Base-by-base conservation (phyloP, 2,888 invertebrate species). In the Heliconius charithonia region DNA sequence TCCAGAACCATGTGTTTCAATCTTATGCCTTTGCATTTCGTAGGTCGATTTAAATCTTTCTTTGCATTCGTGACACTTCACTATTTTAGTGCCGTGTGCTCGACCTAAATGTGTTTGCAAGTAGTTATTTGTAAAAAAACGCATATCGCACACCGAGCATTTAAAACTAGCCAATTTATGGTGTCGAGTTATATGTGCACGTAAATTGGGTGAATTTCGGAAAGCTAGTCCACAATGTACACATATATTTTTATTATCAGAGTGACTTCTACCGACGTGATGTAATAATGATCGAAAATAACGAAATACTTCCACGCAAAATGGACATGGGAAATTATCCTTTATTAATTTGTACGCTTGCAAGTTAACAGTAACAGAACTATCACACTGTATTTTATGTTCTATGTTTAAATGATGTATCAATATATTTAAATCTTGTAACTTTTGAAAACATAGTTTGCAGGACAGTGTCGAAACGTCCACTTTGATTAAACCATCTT, bases 401-500 rank as follows among this genome's bases (percentile, higher is more conserved):
- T 91, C 87, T 0, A 82, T 73, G 4, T 85, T 85, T 13, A 92
- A 81, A 83, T 92, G 92, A 12, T 89, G 83, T 32, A 91, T 86
- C 25, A 91, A 79, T 22, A 79, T 72, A 16, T 86, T 84, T 59
- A 92, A 84, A 83, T 89, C 88, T 22, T 83, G 78, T 67, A 90
- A 83, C 0, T 85, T 77, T 80, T 87, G 83, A 13, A 83, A 86
- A 79, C 92, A 92, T 29, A 91, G 80, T 81, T 89, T 92, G 76
- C 92, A 92, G 32, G 91, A 87, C 3, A 93, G 80, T 0, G 84
- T 79, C 0, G 91, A 89, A 3, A 85, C 86, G 75, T 94, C 94
- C 1, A 94, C 84, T 88, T 94, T 94, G 16, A 94, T 89, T 79
- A 86, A 87, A 1, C 90, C 91, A 25, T 92, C 89, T 6, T 89